Percentiles rank a stretch among this genome's conserved stretches.
Evolutionary conservation across 2,113 vertebrate genomes (phyloP).

Genomic region (Trichechus manatus): DNA sequence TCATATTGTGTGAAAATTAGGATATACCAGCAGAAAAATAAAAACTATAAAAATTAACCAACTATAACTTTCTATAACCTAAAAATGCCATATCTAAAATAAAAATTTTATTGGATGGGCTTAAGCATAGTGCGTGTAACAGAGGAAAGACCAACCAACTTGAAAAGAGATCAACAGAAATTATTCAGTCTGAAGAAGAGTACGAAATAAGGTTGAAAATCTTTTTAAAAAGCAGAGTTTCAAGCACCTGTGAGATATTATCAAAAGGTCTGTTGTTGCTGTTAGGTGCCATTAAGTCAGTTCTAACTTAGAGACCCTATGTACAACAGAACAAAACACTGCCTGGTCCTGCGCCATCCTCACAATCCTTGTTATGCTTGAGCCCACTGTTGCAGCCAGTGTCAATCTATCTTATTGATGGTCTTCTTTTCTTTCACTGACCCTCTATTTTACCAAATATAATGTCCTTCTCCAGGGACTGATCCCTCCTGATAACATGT

Average conservation of each 20-base stretch:
- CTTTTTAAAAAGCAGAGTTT: not conserved
- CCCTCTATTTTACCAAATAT: too few species aligned
- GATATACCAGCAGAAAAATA: not conserved
- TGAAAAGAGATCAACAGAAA: slow-evolving; percentile 14
- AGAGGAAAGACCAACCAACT: not conserved
- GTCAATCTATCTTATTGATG: too few species aligned
- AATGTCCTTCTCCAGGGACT: too few species aligned
- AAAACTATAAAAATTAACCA: slow-evolving; percentile 21
- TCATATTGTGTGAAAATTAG: not conserved
- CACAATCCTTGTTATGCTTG: too few species aligned
- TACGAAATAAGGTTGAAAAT: not conserved
- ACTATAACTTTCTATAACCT: not conserved
- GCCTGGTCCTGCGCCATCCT: too few species aligned
- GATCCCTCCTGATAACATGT: too few species aligned
- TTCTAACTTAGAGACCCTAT: too few species aligned
- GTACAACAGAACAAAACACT: too few species aligned
- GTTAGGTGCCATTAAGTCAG: too few species aligned
- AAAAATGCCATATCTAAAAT: not conserved
- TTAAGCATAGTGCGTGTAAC: not conserved
- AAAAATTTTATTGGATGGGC: not conserved
- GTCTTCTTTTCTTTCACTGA: too few species aligned
- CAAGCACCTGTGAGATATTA: not conserved
- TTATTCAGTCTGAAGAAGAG: not conserved
- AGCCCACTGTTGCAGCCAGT: too few species aligned
- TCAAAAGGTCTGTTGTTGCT: not conserved